Percentiles rank a stretch among this genome's conserved stretches.
phyloP scores from a whole-genome alignment of 2,888 invertebrate species.

The Mythimna loreyi region DNA sequence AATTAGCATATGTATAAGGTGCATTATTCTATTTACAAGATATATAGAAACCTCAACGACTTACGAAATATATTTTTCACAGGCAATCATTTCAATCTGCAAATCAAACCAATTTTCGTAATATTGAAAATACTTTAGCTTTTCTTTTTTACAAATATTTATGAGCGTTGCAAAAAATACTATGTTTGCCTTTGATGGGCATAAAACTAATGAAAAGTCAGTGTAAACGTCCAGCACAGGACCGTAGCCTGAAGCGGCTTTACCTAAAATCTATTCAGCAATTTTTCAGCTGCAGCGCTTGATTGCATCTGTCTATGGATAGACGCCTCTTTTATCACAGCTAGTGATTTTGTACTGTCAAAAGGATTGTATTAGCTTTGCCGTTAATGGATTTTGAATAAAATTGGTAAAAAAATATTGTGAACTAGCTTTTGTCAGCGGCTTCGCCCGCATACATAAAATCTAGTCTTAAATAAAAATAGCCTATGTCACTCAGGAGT shows the following conservation, averaged over 20 bases:
- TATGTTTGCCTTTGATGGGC: background rate
- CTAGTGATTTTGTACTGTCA: conserved; percentile 32
- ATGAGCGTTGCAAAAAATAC: background rate
- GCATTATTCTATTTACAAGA: too few species aligned
- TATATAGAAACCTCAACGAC: too few species aligned
- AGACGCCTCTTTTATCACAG: conserved; percentile 35
- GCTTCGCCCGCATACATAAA: too few species aligned
- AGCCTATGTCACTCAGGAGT: too few species aligned
- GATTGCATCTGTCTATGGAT: conserved; percentile 31
- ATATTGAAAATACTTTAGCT: background rate
- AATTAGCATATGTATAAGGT: too few species aligned
- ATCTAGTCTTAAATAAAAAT: too few species aligned
- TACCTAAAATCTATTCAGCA: conserved; percentile 6
- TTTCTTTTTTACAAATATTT: background rate
- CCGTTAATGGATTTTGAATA: conserved; percentile 36
- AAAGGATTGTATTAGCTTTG: conserved; percentile 18
- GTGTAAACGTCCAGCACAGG: background rate
- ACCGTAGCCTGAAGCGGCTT: background rate
- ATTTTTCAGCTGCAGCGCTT: conserved; percentile 42
- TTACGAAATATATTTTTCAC: too few species aligned
- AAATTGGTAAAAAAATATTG: background rate
- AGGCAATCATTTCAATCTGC: background rate
- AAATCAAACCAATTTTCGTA: background rate
- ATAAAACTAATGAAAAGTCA: background rate
- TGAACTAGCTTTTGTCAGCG: too few species aligned